Percentiles rank a stretch among this genome's conserved stretches.
Evolutionary conservation across 2,797 vertebrate genomes (phyloP).

Genomic region (Megaceryle alcyon): DNA sequence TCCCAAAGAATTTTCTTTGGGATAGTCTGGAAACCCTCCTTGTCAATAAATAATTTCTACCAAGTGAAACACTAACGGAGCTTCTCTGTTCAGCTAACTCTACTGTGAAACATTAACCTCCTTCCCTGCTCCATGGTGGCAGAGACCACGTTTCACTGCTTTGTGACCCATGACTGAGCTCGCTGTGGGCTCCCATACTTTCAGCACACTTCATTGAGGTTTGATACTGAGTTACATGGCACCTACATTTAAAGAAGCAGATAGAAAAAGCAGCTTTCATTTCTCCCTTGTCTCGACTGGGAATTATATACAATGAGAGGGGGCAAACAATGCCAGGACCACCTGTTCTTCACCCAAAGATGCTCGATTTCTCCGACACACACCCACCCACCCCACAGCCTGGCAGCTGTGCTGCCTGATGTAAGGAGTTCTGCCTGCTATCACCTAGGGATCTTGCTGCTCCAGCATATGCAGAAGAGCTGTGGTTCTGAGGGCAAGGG

Average conservation of each 20-base stretch:
- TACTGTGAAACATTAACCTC: constrained; percentile 27
- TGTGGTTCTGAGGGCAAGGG: neutral
- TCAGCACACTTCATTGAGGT: neutral
- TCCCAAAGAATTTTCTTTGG: constrained; percentile 23
- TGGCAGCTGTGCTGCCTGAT: neutral
- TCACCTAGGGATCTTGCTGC: neutral
- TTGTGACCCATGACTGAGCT: constrained; percentile 15
- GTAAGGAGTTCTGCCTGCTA: neutral
- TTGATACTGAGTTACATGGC: neutral
- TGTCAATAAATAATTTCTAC: constrained; percentile 50
- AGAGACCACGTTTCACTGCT: constrained; percentile 1
- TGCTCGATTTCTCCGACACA: rapidly evolving
- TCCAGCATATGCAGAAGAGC: neutral
- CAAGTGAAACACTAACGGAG: constrained; percentile 39
- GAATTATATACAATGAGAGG: neutral
- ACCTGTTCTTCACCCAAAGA: neutral
- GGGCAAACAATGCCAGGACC: neutral
- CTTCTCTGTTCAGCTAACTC: neutral
- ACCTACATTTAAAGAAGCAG: neutral
- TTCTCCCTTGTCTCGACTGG: neutral
- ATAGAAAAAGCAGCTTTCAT: neutral
- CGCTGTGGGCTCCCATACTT: neutral
- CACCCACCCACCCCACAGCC: rapidly evolving
- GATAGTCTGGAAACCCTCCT: neutral
- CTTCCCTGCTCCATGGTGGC: neutral